Evolutionary conservation across 2,888 invertebrate genomes (phyloP).

Genomic region (Arge pagana): DNA sequence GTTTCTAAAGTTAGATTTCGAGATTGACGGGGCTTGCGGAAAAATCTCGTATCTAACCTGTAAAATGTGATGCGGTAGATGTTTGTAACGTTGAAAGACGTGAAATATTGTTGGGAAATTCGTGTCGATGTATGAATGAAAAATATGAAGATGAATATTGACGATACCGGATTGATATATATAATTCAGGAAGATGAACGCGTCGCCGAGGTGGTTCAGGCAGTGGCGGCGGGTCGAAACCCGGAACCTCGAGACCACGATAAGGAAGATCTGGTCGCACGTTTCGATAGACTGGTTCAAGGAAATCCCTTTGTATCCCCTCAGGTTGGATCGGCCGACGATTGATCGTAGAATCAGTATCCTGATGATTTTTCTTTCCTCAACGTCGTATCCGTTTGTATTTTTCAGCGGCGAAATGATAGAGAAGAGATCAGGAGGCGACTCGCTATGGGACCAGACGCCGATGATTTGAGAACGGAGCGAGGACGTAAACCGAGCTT

Average conservation of each 20-base stretch:
- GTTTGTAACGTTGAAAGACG: no score
- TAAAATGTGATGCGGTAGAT: no score
- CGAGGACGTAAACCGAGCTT: constrained; percentile 85
- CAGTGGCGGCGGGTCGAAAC: constrained; percentile 40
- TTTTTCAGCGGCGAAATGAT: constrained; percentile 81
- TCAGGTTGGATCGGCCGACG: constrained; percentile 38
- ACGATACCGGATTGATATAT: constrained; percentile 33
- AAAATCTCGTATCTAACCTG: no score
- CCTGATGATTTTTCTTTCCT: no score
- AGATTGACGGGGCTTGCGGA: no score
- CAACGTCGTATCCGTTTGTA: no score
- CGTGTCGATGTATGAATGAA: no score
- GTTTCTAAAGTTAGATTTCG: no score
- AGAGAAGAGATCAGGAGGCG: constrained; percentile 89
- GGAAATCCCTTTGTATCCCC: constrained; percentile 39
- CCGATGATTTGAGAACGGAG: constrained; percentile 76
- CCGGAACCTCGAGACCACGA: constrained; percentile 41
- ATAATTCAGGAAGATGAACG: constrained; percentile 43
- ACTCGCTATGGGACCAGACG: constrained; percentile 83
- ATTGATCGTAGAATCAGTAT: no score
- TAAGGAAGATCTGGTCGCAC: constrained; percentile 49
- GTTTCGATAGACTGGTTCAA: constrained; percentile 47
- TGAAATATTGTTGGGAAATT: no score
- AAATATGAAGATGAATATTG: constrained; percentile 15
- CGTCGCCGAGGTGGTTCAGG: constrained; percentile 42